Percentiles rank a stretch among this genome's conserved stretches.
Evolutionary conservation across 2,797 vertebrate genomes (phyloP).

Genomic region (Epinephelus awoara): DNA sequence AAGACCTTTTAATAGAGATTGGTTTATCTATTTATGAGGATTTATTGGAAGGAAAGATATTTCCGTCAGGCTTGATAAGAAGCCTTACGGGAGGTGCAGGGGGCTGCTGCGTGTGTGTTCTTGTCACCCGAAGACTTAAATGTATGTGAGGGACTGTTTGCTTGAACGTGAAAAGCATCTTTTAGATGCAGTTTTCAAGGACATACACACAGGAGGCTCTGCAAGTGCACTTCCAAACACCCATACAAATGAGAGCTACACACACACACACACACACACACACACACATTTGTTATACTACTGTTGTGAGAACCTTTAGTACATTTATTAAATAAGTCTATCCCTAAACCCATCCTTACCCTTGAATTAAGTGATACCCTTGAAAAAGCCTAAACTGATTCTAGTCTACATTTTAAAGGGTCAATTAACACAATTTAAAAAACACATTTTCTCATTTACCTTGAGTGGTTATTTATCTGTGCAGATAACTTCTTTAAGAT

Average conservation of each 20-base stretch:
- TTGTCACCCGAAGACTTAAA: constrained; percentile 50
- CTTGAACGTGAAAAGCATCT: constrained; percentile 57
- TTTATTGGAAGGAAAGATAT: constrained; percentile 59
- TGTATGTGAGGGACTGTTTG: constrained; percentile 55
- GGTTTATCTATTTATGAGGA: constrained; percentile 70
- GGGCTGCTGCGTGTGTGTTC: constrained; percentile 18
- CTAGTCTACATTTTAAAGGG: background rate
- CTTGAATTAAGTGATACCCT: background rate
- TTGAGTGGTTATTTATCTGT: too few species aligned
- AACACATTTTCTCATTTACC: too few species aligned
- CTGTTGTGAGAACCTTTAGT: background rate
- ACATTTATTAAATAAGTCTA: background rate
- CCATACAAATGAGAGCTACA: constrained; percentile 32
- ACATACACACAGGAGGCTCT: constrained; percentile 11
- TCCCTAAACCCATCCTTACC: background rate
- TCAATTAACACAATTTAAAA: too few species aligned
- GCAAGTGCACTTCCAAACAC: constrained; percentile 10
- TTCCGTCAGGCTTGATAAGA: constrained; percentile 57
- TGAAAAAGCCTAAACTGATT: background rate
- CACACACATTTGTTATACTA: background rate
- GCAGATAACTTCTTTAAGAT: too few species aligned
- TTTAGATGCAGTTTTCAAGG: constrained; percentile 59
- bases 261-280: background rate
- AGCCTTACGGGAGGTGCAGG: constrained; percentile 36
- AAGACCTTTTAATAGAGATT: constrained; percentile 67